Evolutionary conservation across 2,888 invertebrate genomes (phyloP), one percentile per base, ranked within the genome.

Genomic region (Trissonchulus sp.): DNA sequence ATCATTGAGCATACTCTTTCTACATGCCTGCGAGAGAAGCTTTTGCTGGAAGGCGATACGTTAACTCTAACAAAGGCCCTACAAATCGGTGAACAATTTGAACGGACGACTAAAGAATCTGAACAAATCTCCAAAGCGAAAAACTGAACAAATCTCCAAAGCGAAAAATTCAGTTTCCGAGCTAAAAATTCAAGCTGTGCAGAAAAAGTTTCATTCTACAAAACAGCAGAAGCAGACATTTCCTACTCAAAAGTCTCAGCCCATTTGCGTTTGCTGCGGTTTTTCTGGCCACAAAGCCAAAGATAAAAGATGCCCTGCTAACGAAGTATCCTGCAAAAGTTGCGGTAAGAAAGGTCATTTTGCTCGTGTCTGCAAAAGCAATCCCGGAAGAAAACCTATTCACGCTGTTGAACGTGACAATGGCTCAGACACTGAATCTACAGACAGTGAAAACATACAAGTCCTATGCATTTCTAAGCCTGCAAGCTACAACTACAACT

Each of bases 31-130:
- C 48, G 48, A 48, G 8, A 48, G n/a, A 48, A 48, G 48, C 48
- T 48, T 48, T 23, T 48, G 48, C 48, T 48, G 48, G 48, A 48
- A 48, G n/a, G n/a, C n/a, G n/a, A n/a, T n/a, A n/a, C n/a, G n/a
- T n/a, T n/a, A n/a, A n/a, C n/a, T n/a, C n/a, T 48, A 48, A 48
- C 48, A 48, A 48, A 48, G 23, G 23, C 48, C 48, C 48, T 48
- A 8, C 48, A 48, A 23, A 15, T 48, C 23, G 48, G 8, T 8
- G 48, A 48, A 48, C 48, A 48, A 48, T 48, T 48, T 48, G 48
- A 48, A 48, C 48, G 8, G 8, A 48, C 48, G 23, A 23, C 48
- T 48, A 48, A 48, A 48, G 48, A 48, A 48, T 48, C 48, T 48
- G 48, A 48, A 23, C 48, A 48, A 23, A 48, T 48, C 48, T 15